phyloP scores from a whole-genome alignment of 2,888 invertebrate genomes.

The Agriotes lineatus region DNA sequence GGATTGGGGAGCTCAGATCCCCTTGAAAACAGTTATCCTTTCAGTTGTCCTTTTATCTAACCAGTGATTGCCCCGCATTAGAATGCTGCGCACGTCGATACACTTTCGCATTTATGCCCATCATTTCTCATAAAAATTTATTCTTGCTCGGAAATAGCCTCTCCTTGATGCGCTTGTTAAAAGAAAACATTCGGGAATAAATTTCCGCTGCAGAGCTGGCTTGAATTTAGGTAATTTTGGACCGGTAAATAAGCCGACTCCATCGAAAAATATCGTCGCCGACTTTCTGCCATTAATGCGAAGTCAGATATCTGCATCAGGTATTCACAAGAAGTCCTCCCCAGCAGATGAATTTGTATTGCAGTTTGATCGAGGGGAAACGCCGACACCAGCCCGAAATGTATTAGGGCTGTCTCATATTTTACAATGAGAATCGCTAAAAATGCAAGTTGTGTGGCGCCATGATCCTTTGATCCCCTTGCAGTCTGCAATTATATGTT shows the following conservation, averaged over 20 bases:
- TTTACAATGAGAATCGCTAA: constrained; percentile 12
- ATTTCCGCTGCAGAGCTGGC: not conserved
- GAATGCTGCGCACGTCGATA: constrained; percentile 44
- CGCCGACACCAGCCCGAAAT: constrained; percentile 22
- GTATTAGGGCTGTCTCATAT: constrained; percentile 24
- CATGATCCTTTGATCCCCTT: not conserved
- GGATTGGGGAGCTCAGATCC: constrained; percentile 42
- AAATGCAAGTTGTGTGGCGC: constrained; percentile 16
- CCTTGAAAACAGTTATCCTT: constrained; percentile 50
- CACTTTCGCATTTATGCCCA: constrained; percentile 34
- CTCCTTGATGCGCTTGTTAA: constrained; percentile 26
- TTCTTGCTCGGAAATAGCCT: constrained; percentile 20
- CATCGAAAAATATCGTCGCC: not conserved
- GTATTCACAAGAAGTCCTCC: constrained; percentile 30
- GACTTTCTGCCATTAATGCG: constrained; percentile 4
- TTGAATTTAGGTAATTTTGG: not conserved
- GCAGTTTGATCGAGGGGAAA: constrained; percentile 30
- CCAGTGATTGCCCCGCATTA: constrained; percentile 46
- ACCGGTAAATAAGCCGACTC: not conserved
- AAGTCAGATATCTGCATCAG: constrained; percentile 30
- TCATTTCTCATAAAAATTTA: constrained; percentile 40
- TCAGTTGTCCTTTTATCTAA: constrained; percentile 45
- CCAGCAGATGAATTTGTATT: constrained; percentile 32
- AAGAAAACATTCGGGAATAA: constrained; percentile 18
- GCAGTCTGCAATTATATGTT: not conserved